Percentiles rank a stretch among this genome's conserved stretches.
Evolutionary conservation across 2,888 invertebrate genomes (phyloP).

Genomic region (Mythimna albipuncta): DNA sequence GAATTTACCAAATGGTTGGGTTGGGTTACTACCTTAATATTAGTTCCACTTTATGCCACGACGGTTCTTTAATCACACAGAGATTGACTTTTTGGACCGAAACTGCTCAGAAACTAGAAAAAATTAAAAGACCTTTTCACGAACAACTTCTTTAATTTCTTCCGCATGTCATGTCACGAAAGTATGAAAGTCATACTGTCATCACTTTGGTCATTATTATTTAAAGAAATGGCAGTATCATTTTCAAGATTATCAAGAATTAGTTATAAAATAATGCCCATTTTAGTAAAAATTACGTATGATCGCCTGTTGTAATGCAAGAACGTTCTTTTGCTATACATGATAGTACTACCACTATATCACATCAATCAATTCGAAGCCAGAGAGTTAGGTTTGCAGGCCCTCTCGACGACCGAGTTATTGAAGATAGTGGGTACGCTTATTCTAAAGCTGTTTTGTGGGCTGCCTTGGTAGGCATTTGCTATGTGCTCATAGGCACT

Average conservation of each 20-base stretch:
- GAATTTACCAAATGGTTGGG: no score
- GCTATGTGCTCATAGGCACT: conserved; percentile 14
- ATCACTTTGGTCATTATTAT: conserved; percentile 7
- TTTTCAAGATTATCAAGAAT: conserved; percentile 31
- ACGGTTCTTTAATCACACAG: no score
- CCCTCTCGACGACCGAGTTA: conserved; percentile 10
- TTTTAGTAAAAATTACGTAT: conserved; percentile 33
- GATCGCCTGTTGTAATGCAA: conserved; percentile 26
- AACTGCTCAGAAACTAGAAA: neutral
- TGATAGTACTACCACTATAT: neutral
- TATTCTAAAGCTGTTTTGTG: conserved; percentile 7
- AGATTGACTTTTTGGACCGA: neutral
- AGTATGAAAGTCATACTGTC: conserved; percentile 10
- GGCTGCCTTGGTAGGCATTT: conserved; percentile 15
- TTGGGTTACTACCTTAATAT: no score
- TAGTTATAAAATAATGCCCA: conserved; percentile 32
- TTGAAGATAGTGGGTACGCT: conserved; percentile 16
- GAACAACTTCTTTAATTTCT: neutral
- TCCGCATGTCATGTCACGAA: conserved; percentile 1
- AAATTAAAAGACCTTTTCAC: conserved; percentile 3
- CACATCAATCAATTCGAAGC: neutral
- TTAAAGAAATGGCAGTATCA: conserved; percentile 25
- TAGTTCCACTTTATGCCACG: no score
- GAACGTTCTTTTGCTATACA: neutral
- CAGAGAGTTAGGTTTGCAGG: conserved; percentile 29